Evolutionary conservation across 2,888 invertebrate genomes (phyloP).

Genomic region (Lamellibrachia satsuma): DNA sequence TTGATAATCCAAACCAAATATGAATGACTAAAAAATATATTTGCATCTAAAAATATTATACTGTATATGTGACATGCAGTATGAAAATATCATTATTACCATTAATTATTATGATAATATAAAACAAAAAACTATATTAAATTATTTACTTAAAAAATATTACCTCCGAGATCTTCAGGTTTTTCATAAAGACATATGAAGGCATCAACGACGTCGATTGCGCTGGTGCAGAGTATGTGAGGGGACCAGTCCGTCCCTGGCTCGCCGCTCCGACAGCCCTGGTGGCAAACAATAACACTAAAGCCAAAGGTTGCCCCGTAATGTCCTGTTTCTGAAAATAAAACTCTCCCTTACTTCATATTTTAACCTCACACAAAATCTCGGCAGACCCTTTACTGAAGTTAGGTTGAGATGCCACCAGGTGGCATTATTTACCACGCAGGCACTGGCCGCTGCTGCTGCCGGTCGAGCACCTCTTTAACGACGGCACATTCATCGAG

Average conservation of each 20-base stretch:
- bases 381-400: no score
- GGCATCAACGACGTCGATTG: neutral
- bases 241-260: neutral
- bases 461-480: conserved; percentile 45
- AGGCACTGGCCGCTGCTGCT: conserved; percentile 40
- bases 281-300: neutral
- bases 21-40: neutral
- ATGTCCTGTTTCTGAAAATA: no score
- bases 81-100: neutral
- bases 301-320: neutral
- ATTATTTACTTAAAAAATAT: neutral
- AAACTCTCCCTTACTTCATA: neutral
- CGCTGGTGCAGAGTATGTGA: neutral
- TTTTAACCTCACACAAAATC: neutral
- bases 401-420: neutral
- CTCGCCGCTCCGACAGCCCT: conserved; percentile 12
- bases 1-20: neutral
- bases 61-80: neutral
- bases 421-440: neutral
- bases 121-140: neutral
- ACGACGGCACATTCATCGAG: conserved; percentile 57
- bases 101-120: neutral
- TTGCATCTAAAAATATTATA: neutral
- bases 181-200: conserved; percentile 29
- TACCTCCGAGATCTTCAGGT: conserved; percentile 36